phyloP scores from a whole-genome alignment of 2,797 vertebrate species.

The Triplophysa bombifrons region DNA sequence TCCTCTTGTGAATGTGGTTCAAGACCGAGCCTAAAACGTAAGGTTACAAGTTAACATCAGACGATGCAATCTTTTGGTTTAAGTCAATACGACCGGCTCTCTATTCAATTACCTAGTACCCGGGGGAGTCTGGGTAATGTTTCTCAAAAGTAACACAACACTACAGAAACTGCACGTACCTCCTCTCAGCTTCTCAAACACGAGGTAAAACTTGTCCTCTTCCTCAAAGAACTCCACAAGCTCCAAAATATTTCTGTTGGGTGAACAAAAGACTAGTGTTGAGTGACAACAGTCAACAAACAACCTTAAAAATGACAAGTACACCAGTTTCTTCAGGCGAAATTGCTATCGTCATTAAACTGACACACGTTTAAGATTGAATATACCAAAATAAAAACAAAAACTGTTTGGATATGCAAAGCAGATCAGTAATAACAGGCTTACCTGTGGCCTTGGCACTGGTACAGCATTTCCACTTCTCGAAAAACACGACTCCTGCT shows the following conservation, averaged over 20 bases:
- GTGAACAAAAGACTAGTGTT: slow-evolving; percentile 9
- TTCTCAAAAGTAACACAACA: slow-evolving; percentile 16
- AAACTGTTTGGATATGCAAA: background rate
- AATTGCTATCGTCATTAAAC: background rate
- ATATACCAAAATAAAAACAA: background rate
- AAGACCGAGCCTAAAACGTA: slow-evolving; percentile 86
- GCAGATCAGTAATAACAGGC: background rate
- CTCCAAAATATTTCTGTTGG: slow-evolving; percentile 91
- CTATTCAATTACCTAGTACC: background rate
- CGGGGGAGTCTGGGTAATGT: slow-evolving; percentile 16
- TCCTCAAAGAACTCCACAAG: slow-evolving; percentile 98
- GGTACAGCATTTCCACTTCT: slow-evolving; percentile 98
- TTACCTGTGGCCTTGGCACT: slow-evolving; percentile 98
- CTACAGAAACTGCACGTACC: slow-evolving; percentile 70
- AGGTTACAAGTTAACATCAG: slow-evolving; percentile 2
- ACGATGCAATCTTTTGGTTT: background rate
- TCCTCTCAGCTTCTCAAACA: slow-evolving; percentile 97
- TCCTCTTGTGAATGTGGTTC: slow-evolving; percentile 92
- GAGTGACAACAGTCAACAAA: slow-evolving; percentile 6
- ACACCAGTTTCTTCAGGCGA: background rate
- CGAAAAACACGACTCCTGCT: slow-evolving; percentile 94
- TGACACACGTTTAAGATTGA: background rate
- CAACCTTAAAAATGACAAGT: background rate
- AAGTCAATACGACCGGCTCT: background rate
- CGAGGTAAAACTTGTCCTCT: slow-evolving; percentile 97